Conservation (phyloP, 2,113 vertebrate genomes). For the Siniperca chuatsi region DNA sequence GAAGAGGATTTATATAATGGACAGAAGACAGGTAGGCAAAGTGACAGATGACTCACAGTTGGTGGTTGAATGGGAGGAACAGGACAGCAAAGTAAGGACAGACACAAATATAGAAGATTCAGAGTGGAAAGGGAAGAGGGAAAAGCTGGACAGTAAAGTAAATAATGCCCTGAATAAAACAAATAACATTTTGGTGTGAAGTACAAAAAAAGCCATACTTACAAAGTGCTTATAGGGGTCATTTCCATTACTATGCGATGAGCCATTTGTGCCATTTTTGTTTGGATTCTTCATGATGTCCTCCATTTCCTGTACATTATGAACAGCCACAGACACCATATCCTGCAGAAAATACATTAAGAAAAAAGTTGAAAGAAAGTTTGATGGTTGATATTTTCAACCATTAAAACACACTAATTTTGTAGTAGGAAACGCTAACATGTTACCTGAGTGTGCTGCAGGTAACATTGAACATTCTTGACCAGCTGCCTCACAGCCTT, state of each 20-base stretch:
- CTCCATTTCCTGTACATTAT: conserved; percentile 85
- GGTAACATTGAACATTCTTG: conserved; percentile 89
- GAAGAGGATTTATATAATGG: conserved; percentile 22
- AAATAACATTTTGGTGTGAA: not conserved
- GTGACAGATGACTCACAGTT: conserved; percentile 22
- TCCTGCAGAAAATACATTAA: conserved; percentile 82
- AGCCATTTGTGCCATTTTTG: conserved; percentile 67
- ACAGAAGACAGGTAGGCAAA: conserved; percentile 26
- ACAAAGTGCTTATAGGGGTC: conserved; percentile 89
- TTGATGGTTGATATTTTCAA: not conserved
- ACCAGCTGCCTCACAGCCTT: conserved; percentile 90
- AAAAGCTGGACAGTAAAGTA: not conserved
- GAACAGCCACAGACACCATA: conserved; percentile 85
- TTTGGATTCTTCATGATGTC: conserved; percentile 85
- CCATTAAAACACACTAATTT: not conserved
- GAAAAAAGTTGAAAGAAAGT: not conserved
- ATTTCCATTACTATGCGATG: conserved; percentile 69
- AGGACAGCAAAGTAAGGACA: conserved; percentile 1
- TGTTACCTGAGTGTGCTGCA: conserved; percentile 88
- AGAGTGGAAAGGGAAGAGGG: not conserved
- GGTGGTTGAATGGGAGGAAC: conserved; percentile 10
- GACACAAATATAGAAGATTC: conserved; percentile 3
- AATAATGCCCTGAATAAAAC: not conserved
- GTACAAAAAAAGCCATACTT: conserved; percentile 74
- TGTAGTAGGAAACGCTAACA: not conserved